Percentiles rank a stretch among this genome's conserved stretches.
Conservation (phyloP, 2,113 vertebrate genomes). For the Montifringilla adamsi region DNA sequence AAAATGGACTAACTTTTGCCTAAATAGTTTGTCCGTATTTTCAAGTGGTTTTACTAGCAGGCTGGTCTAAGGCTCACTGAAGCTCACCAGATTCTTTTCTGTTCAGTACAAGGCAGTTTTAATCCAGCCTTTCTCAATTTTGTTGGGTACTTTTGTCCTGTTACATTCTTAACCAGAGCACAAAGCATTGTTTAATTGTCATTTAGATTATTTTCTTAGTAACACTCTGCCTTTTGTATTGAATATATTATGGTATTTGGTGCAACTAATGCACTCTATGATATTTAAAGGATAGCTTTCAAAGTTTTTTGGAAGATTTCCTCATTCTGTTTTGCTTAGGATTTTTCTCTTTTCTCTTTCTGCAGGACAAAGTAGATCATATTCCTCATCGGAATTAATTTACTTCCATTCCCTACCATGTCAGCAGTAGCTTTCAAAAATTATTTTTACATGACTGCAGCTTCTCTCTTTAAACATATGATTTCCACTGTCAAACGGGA, state of each 20-base stretch:
- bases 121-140: background rate
- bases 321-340: background rate
- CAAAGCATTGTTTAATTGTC: background rate
- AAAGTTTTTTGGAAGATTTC: background rate
- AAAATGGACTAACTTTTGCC: background rate
- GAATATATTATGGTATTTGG: background rate
- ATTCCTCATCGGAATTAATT: background rate
- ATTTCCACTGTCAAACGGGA: slow-evolving; percentile 45
- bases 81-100: background rate
- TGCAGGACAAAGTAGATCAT: background rate
- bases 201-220: background rate
- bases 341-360: background rate
- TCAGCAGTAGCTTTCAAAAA: slow-evolving; percentile 32
- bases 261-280: background rate
- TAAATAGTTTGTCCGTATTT: background rate
- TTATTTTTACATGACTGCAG: background rate
- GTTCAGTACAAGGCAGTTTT: background rate
- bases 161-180: background rate
- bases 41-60: background rate
- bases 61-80: background rate
- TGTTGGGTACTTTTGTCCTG: background rate
- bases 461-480: slow-evolving; percentile 36
- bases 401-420: background rate
- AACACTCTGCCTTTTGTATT: background rate
- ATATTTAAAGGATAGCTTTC: background rate